These are phyloP conservation scores for Vultur gryphus DNA, from an alignment of 2,797 vertebrate genomes.

Conservation along the genomic window DNA sequence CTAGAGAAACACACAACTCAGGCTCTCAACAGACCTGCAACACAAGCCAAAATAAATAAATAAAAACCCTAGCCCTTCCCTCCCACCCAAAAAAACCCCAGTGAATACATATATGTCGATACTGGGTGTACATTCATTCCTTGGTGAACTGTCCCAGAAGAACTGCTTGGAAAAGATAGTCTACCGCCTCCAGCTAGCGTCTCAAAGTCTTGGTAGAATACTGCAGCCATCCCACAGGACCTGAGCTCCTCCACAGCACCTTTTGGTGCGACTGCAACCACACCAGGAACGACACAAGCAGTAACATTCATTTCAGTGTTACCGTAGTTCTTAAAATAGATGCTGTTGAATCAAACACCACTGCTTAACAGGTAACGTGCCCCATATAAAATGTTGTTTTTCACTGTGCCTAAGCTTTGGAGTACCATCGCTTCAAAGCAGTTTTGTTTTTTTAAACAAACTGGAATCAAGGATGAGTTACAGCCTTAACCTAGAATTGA, in stretches of 20 bases:
- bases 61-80: background rate
- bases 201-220: background rate
- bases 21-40: background rate
- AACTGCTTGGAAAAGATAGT: background rate
- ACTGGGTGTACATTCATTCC: background rate
- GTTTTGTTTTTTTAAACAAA: background rate
- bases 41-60: background rate
- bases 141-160: background rate
- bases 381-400: background rate
- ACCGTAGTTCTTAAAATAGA: background rate
- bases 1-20: background rate
- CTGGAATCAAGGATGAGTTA: background rate
- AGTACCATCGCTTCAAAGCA: background rate
- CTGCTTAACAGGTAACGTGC: rapidly evolving
- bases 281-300: background rate
- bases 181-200: background rate
- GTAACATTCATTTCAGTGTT: background rate
- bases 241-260: background rate
- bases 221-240: background rate
- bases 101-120: background rate
- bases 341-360: rapidly evolving
- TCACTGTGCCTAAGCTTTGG: background rate
- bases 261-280: background rate
- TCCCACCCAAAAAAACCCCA: rapidly evolving
- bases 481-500: background rate